Percentiles rank a stretch among this genome's conserved stretches.
Evolutionary conservation across 92 coral and sea anemone species (phyloP).

Genomic region (Epizoanthus illoricatus): DNA sequence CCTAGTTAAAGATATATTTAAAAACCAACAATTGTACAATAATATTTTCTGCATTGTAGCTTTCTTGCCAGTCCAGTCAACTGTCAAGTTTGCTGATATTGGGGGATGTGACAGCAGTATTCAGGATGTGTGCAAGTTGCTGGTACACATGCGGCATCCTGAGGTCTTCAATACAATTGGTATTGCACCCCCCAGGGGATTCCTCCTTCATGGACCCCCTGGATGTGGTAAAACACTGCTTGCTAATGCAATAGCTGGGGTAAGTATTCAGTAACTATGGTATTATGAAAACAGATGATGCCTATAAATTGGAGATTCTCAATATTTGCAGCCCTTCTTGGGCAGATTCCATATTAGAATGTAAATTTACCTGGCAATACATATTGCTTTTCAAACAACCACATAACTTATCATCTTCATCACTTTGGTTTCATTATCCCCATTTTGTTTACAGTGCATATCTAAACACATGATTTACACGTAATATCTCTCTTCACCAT

Average conservation of each 20-base stretch:
- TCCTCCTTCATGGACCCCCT: constrained; percentile 97
- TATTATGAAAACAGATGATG: not conserved
- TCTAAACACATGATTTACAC: too few relatives aligned
- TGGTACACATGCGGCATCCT: constrained; percentile 93
- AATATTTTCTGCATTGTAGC: constrained; percentile 37
- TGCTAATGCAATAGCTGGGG: constrained; percentile 99
- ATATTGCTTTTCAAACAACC: too few relatives aligned
- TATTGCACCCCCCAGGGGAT: constrained; percentile 94
- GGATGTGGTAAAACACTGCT: constrained; percentile 97
- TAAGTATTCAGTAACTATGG: constrained; percentile 20
- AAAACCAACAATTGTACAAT: not conserved
- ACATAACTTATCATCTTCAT: too few relatives aligned
- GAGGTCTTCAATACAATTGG: constrained; percentile 94
- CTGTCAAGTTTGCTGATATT: constrained; percentile 80
- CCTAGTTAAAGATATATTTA: not conserved
- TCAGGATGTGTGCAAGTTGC: constrained; percentile 87
- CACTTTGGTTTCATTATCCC: too few relatives aligned
- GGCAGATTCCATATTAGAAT: too few relatives aligned
- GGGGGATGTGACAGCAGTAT: constrained; percentile 91
- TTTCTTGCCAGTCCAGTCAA: constrained; percentile 60
- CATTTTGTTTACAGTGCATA: too few relatives aligned
- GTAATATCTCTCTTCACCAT: too few relatives aligned
- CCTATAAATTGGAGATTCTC: not conserved
- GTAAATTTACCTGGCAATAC: too few relatives aligned
- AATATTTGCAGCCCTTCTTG: too few relatives aligned